Evolutionary conservation across 2,888 invertebrate genomes (phyloP), one percentile per base, ranked within the genome.

Genomic region (Drosophila helvetica): DNA sequence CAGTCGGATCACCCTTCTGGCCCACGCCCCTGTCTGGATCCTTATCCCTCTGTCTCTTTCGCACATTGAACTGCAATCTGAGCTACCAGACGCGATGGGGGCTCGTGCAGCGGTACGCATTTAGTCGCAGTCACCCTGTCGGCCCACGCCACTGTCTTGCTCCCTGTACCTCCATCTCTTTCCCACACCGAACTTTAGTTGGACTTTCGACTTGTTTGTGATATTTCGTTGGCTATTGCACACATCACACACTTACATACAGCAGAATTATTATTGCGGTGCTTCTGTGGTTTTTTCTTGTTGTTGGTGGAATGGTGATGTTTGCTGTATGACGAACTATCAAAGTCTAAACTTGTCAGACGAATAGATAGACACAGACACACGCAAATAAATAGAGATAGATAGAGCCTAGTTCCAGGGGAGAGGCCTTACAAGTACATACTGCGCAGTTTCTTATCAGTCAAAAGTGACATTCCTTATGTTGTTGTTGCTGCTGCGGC

Each of bases 201-300:
- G 89, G 89, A 85, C 85, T 85, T 85, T 85, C 74, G 82, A 85
- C 85, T 88, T 88, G 86, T 88, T 84, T 84, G 84, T 80, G 70
- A 67, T 72, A 55, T 77, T 73, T 64, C 58, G n/a, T 42, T 48
- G 27, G 42, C 43, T 38, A n/a, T 38, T 38, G 22, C n/a, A 53
- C 38, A 38, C 30, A 46, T 18, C n/a, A 53, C 38, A 38, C 30
- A 46, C 45, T 25, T 5, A 17, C 55, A 27, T 2, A 38, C 15
- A n/a, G 38, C 38, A 38, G 38, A 38, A 38, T 38, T 38, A 38
- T 2, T 38, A 38, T 38, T 38, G 38, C 38, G 38, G 38, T 38
- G 38, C 38, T 38, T n/a, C 27, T 47, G 53, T 38, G 45, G 51
- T 48, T 12, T 19, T 30, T 43, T 54, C 25, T 30, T 55, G 18